phyloP scores from a whole-genome alignment of 2,888 invertebrate species.

The Thecophora atra region DNA sequence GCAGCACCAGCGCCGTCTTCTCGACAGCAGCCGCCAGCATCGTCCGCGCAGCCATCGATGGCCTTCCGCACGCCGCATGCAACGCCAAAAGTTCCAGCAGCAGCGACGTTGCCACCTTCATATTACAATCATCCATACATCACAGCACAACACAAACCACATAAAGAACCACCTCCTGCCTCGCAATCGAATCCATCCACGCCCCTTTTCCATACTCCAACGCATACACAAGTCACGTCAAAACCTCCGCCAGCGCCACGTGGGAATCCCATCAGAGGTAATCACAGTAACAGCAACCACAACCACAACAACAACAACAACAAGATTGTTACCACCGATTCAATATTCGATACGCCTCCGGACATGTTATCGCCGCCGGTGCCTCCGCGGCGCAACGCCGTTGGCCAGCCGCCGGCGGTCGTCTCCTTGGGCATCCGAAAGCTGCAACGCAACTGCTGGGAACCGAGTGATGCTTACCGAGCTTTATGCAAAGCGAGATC shows the following conservation, averaged over 20 bases:
- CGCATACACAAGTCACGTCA: conserved; percentile 45
- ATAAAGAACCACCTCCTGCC: conserved; percentile 15
- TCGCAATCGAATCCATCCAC: background rate
- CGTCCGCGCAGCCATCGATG: conserved; percentile 45
- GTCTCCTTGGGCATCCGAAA: conserved; percentile 53
- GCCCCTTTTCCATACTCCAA: background rate
- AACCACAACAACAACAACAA: conserved; percentile 43
- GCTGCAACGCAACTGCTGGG: conserved; percentile 59
- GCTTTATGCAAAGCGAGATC: conserved; percentile 37
- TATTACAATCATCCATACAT: conserved; percentile 60
- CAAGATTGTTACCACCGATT: conserved; percentile 54
- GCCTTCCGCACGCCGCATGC: conserved; percentile 43
- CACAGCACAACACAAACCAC: conserved; percentile 22
- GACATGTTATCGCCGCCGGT: conserved; percentile 64
- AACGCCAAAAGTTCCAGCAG: conserved; percentile 1
- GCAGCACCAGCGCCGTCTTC: conserved; percentile 43
- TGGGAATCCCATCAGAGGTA: conserved; percentile 20
- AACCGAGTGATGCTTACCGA: conserved; percentile 36
- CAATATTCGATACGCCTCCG: conserved; percentile 62
- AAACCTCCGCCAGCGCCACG: conserved; percentile 45
- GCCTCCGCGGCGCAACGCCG: conserved; percentile 51
- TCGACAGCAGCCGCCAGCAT: conserved; percentile 47
- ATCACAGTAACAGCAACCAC: background rate
- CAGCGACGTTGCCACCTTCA: conserved; percentile 45
- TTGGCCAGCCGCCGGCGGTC: conserved; percentile 4